Percentiles rank a stretch among this genome's conserved stretches.
These are phyloP conservation scores for Liolophura sinensis DNA, from an alignment of 1,140 invertebrate species.

Conservation along the genomic window DNA sequence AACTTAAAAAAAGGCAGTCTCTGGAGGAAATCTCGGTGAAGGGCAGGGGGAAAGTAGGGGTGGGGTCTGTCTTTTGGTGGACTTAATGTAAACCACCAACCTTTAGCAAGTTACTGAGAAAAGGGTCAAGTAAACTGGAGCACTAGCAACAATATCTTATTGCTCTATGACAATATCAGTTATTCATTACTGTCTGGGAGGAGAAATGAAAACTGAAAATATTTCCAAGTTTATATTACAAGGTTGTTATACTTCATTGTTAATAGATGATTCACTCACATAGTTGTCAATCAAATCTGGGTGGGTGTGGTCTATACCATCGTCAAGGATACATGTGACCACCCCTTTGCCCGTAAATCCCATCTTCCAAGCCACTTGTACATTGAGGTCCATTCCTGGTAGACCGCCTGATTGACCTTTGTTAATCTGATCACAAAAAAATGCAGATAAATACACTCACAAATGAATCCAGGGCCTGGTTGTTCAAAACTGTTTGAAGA, in stretches of 20 bases:
- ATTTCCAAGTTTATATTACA: neutral
- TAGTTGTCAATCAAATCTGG: conserved; percentile 59
- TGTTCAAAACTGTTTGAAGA: too few relatives aligned
- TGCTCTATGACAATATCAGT: too few relatives aligned
- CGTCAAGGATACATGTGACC: conserved; percentile 57
- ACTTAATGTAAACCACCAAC: too few relatives aligned
- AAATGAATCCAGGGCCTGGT: neutral
- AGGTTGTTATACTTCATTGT: neutral
- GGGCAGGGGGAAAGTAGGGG: too few relatives aligned
- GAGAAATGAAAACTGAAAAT: too few relatives aligned
- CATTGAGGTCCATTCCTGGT: conserved; percentile 57
- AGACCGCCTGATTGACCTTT: conserved; percentile 48
- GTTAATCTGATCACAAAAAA: conserved; percentile 44
- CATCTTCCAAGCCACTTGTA: conserved; percentile 54
- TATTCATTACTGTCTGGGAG: too few relatives aligned
- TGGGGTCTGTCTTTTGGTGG: too few relatives aligned
- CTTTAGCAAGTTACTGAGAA: too few relatives aligned
- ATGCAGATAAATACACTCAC: neutral
- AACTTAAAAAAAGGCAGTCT: neutral
- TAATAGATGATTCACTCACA: conserved; percentile 42
- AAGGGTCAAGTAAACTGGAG: too few relatives aligned
- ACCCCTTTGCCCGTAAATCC: conserved; percentile 57
- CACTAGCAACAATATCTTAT: too few relatives aligned
- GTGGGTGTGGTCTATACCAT: conserved; percentile 59
- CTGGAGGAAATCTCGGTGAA: neutral